Evolutionary conservation across 1,140 invertebrate species (phyloP).

Genomic region (Lithobius niger): DNA sequence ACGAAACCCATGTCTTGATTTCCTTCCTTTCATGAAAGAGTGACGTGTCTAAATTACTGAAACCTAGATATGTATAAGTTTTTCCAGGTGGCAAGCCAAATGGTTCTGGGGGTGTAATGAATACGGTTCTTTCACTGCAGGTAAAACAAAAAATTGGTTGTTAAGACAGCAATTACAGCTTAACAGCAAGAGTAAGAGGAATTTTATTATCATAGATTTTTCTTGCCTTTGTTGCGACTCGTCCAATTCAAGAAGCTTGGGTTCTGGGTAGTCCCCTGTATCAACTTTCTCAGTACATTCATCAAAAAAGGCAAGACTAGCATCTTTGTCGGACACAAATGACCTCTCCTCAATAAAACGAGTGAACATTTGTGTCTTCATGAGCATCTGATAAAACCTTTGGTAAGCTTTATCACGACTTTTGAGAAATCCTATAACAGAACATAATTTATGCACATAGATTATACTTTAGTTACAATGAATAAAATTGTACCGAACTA

Average conservation of each 20-base stretch:
- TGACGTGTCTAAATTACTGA: conserved; percentile 39
- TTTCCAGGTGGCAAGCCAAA: conserved; percentile 18
- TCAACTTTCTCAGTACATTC: conserved; percentile 75
- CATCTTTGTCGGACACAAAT: conserved; percentile 93
- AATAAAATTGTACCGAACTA: conserved; percentile 9
- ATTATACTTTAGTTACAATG: too few relatives aligned
- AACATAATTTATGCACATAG: conserved; percentile 7
- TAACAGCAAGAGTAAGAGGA: not conserved
- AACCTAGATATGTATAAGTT: conserved; percentile 33
- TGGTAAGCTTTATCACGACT: conserved; percentile 66
- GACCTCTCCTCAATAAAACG: conserved; percentile 97
- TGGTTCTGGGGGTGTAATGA: conserved; percentile 88
- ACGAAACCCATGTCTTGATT: conserved; percentile 24
- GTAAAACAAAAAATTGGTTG: not conserved
- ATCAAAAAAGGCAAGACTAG: conserved; percentile 89
- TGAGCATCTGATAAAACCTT: conserved; percentile 77
- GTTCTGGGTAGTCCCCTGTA: conserved; percentile 13
- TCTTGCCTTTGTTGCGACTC: conserved; percentile 45
- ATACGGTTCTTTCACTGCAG: conserved; percentile 82
- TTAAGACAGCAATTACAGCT: not conserved
- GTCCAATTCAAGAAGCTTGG: conserved; percentile 37
- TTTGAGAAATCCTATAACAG: conserved; percentile 40
- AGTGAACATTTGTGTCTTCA: conserved; percentile 94
- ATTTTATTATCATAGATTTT: not conserved
- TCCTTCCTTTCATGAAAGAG: conserved; percentile 37